Conservation (phyloP, 1,140 invertebrate species). For the Muscidifurax raptorellus region DNA sequence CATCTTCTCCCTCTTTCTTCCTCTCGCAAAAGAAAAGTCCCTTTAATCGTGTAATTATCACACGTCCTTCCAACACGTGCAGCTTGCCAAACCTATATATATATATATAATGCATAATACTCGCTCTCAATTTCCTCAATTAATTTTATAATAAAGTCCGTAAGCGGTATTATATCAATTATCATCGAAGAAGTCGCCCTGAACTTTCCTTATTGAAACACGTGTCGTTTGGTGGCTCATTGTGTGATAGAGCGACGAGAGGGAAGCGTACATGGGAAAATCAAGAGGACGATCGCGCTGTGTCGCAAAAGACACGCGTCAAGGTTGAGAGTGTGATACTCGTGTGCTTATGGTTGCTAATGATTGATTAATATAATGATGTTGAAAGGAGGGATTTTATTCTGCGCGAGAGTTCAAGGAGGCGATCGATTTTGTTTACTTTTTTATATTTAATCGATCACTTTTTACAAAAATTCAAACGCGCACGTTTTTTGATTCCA, state of each 20-base stretch:
- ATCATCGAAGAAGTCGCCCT: not conserved
- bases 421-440: no score
- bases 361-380: not conserved
- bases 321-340: not conserved
- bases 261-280: not conserved
- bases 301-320: not conserved
- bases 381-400: no score
- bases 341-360: not conserved
- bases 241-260: not conserved
- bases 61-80: not conserved
- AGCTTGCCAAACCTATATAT: not conserved
- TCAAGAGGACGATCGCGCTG: not conserved
- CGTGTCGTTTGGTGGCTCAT: not conserved
- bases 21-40: no score
- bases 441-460: no score
- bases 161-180: not conserved
- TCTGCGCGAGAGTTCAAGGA: no score
- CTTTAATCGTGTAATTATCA: not conserved
- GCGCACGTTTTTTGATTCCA: no score
- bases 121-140: not conserved
- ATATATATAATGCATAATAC: no score
- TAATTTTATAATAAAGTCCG: not conserved
- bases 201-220: constrained; percentile 9
- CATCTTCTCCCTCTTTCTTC: no score
- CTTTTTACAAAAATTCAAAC: no score